Evolutionary conservation across 2,888 invertebrate genomes (phyloP).

Genomic region (Hermaeophaga mercurialis): DNA sequence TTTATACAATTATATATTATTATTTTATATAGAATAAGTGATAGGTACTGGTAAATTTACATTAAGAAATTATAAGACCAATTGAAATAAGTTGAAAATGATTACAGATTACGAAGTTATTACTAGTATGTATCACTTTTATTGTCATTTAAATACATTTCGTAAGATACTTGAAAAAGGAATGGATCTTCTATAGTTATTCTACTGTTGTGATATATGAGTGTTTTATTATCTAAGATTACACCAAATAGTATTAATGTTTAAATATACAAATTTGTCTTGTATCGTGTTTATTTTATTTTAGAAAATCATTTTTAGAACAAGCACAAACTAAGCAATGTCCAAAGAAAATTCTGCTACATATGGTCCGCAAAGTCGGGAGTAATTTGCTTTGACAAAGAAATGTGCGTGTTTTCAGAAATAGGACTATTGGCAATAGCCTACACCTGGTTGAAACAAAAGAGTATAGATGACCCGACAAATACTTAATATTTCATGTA

Average conservation of each 20-base stretch:
- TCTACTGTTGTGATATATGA: conserved; percentile 26
- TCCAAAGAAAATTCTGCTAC: too few species aligned
- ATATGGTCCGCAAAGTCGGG: too few species aligned
- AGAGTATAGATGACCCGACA: too few species aligned
- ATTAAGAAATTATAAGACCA: neutral
- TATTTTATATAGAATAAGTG: neutral
- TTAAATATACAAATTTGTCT: conserved; percentile 18
- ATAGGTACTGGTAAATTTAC: neutral
- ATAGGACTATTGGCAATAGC: too few species aligned
- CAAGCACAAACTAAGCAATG: too few species aligned
- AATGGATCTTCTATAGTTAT: conserved; percentile 7
- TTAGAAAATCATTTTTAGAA: too few species aligned
- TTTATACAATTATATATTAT: neutral
- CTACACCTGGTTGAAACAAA: too few species aligned
- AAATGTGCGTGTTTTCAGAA: too few species aligned
- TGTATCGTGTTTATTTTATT: conserved; percentile 3
- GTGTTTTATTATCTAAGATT: conserved; percentile 17
- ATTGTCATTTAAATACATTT: neutral
- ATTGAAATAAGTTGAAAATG: too few species aligned
- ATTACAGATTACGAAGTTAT: neutral
- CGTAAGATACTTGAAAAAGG: neutral
- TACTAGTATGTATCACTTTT: neutral
- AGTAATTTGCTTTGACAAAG: too few species aligned
- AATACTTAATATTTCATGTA: too few species aligned
- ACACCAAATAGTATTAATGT: conserved; percentile 21